These are phyloP conservation scores for Rhyacichthys aspro DNA, from an alignment of 2,797 vertebrate species.

Conservation along the genomic window DNA sequence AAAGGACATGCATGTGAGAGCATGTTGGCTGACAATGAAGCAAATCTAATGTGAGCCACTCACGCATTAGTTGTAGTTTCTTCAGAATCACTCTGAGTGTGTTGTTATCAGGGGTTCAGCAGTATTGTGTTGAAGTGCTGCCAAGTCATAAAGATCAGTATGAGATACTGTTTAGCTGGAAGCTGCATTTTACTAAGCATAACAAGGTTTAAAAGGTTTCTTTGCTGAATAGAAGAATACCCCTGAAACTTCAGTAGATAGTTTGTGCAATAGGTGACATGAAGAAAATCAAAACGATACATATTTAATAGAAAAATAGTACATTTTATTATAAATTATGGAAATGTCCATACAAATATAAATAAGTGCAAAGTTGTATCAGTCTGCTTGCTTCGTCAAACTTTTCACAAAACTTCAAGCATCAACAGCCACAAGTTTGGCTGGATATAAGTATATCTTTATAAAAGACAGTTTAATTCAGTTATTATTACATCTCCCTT, in stretches of 20 bases:
- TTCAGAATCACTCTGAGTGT: no score
- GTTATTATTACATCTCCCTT: conserved; percentile 58
- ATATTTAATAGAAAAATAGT: conserved; percentile 89
- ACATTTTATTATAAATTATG: conserved; percentile 99
- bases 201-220: no score
- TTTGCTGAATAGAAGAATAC: no score
- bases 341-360: conserved; percentile 92
- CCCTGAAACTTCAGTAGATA: no score
- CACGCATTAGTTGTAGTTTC: neutral
- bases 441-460: conserved; percentile 86
- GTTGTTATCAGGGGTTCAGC: no score
- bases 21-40: conserved; percentile 30
- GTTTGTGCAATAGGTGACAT: no score
- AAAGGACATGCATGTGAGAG: conserved; percentile 24
- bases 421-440: conserved; percentile 81
- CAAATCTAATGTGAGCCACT: conserved; percentile 39
- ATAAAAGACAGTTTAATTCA: conserved; percentile 87
- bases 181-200: no score
- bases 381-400: conserved; percentile 68
- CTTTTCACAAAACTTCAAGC: conserved; percentile 86
- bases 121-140: no score
- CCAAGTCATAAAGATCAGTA: neutral
- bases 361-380: conserved; percentile 96
- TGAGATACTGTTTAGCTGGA: no score
- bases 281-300: conserved; percentile 41